Percentiles rank a stretch among this genome's conserved stretches.
Conservation (phyloP, 2,113 vertebrate genomes). For the Myanophis thanlyinensis region DNA sequence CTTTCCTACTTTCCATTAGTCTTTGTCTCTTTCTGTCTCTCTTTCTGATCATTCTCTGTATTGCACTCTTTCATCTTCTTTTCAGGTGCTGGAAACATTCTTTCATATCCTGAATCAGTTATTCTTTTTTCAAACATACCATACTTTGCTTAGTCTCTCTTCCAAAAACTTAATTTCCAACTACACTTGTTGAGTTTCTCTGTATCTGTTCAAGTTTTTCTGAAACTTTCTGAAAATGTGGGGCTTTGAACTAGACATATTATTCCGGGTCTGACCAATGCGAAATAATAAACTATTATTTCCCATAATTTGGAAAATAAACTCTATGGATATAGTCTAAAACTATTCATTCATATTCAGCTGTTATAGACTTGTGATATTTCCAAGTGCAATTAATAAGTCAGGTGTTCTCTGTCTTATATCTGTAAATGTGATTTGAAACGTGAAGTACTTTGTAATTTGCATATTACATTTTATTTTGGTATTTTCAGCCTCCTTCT, state of each 20-base stretch:
- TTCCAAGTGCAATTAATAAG: background rate
- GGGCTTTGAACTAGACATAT: background rate
- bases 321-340: background rate
- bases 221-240: background rate
- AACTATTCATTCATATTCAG: background rate
- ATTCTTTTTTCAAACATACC: background rate
- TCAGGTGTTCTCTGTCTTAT: background rate
- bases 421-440: background rate
- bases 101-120: background rate
- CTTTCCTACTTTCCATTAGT: background rate
- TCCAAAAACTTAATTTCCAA: background rate
- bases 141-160: background rate
- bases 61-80: background rate
- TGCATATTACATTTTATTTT: background rate
- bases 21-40: no score
- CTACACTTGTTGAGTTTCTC: background rate
- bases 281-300: background rate
- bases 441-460: background rate
- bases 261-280: background rate
- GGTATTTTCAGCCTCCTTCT: background rate
- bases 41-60: background rate
- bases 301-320: background rate
- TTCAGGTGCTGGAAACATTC: background rate
- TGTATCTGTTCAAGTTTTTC: background rate
- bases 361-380: background rate